Evolutionary conservation across 1,140 invertebrate genomes (phyloP).

Genomic region (Drosophila hydei): DNA sequence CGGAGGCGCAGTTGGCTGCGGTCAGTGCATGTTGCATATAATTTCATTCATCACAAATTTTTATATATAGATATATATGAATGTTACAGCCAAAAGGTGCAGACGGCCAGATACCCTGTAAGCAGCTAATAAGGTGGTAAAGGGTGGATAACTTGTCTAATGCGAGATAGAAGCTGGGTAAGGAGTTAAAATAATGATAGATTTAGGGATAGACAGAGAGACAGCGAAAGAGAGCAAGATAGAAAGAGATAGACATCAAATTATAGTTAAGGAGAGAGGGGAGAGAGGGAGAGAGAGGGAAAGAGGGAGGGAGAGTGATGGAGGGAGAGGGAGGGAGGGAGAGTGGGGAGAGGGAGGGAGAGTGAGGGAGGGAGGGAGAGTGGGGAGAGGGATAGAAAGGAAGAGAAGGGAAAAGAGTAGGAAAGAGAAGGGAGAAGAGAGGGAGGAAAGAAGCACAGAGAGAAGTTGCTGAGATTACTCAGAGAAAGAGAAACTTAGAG

Average conservation of each 20-base stretch:
- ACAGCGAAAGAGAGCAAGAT: neutral
- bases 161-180: neutral
- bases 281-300: neutral
- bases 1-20: slow-evolving; percentile 16
- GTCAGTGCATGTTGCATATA: slow-evolving; percentile 59
- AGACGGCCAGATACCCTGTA: neutral
- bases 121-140: too few species aligned
- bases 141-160: too few species aligned
- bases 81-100: neutral
- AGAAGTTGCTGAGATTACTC: too few species aligned
- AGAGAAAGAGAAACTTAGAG: too few species aligned
- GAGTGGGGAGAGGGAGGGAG: neutral
- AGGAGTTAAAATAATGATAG: neutral
- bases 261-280: neutral
- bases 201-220: neutral
- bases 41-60: slow-evolving; percentile 58
- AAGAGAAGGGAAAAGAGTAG: neutral
- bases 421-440: too few species aligned
- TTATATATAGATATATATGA: neutral
- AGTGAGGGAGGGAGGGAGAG: too few species aligned
- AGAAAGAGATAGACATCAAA: neutral
- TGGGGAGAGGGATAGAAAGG: neutral
- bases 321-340: neutral
- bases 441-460: too few species aligned
- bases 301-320: neutral